Evolutionary conservation across 2,888 invertebrate genomes (phyloP), one percentile per base, ranked within the genome.

Genomic region (Melitaea athalia): DNA sequence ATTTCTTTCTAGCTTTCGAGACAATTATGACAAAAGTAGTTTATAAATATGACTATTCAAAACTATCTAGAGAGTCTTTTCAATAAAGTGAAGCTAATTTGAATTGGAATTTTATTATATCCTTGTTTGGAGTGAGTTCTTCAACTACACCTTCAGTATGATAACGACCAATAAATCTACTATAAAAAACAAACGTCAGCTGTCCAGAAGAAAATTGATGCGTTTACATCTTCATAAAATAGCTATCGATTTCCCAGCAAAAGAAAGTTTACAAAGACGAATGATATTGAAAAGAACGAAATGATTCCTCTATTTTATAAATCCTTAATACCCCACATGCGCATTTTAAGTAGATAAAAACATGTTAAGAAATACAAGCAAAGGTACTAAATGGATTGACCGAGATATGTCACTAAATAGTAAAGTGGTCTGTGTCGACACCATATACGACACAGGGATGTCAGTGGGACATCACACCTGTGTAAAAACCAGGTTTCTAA

Each of bases 401-500:
- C 75, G 72, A 74, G 70, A 74, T 64, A 63, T 67, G 72, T 70
- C 72, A 74, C 60, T 52, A 31, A 42, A 60, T 24, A 47, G 66
- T 47, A 47, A 66, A 62, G 70, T 66, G 57, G 65, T 68, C 67
- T 47, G 67, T 61, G 49, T 63, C 67, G 59, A 60, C 60, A 61
- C 75, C 73, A 64, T 75, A 74, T 72, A 67, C 59, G 74, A 65
- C 52, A 67, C 62, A 62, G 71, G 69, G 67, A 68, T 75, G 76
- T 73, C 73, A 75, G 70, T 72, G 64, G 72, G 64, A 73, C 76
- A 74, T 74, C 72, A 74, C 78, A 77, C 74, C 71, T 74, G 72
- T 76, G 75, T 75, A 76, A 77, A 80, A 79, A 78, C 76, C 75
- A 64, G 74, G 75, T 80, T 82, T 82, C 80, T 81, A 80, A 80